These are phyloP conservation scores for Nomada fabriciana DNA, from an alignment of 2,888 invertebrate genomes.

Conservation along the genomic window DNA sequence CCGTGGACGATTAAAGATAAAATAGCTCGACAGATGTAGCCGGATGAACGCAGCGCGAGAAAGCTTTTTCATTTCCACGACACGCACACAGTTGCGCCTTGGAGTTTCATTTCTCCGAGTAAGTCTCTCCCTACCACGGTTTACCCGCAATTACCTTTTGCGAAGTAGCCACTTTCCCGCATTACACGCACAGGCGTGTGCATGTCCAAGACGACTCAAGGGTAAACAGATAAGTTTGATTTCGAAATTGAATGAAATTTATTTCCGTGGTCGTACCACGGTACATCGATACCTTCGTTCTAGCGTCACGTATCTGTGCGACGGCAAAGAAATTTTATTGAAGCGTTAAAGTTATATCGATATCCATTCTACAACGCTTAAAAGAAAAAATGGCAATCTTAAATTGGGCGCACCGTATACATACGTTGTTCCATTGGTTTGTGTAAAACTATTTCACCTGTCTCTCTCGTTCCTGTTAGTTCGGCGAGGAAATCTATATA, in stretches of 20 bases:
- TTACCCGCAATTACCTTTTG: slow-evolving; percentile 1
- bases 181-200: background rate
- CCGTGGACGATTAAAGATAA: slow-evolving; percentile 1
- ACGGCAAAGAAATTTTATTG: too few relatives aligned
- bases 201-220: background rate
- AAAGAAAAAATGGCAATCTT: too few relatives aligned
- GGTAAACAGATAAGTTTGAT: background rate
- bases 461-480: too few relatives aligned
- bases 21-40: background rate
- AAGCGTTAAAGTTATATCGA: too few relatives aligned
- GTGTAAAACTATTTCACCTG: too few relatives aligned
- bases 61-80: background rate
- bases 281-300: too few relatives aligned
- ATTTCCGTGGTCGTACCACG: background rate
- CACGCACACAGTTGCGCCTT: background rate
- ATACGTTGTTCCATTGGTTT: background rate
- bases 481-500: background rate
- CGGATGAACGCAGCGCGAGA: too few relatives aligned
- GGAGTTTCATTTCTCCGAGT: background rate
- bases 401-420: background rate
- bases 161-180: background rate
- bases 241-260: background rate
- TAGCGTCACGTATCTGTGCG: too few relatives aligned
- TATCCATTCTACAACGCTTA: too few relatives aligned
- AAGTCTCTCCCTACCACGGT: background rate